A percentile compares a stretch with the other conserved stretches of the same genome.
Conservation (phyloP, 2,888 invertebrate species). For the Yponomeuta sedellus region DNA sequence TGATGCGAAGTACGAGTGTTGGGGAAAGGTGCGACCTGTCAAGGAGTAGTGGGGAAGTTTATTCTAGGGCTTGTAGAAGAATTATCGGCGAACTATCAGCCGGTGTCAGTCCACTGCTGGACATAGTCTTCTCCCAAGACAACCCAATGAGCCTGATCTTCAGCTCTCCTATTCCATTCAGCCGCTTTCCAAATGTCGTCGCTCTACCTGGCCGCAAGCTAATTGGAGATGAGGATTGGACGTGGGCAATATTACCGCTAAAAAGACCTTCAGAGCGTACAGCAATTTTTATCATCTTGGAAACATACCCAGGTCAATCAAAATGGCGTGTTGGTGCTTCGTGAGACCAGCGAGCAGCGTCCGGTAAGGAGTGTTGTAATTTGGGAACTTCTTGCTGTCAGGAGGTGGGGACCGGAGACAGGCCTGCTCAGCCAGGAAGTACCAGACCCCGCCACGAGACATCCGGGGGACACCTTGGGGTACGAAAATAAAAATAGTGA, state of each 20-base stretch:
- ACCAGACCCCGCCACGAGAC: constrained; percentile 93
- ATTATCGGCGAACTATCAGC: no score
- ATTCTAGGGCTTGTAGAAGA: no score
- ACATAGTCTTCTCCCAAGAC: no score
- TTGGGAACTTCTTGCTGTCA: constrained; percentile 81
- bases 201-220: no score
- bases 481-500: no score
- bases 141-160: no score
- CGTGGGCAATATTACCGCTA: no score
- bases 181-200: no score
- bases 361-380: constrained; percentile 87
- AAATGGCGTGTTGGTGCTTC: constrained; percentile 96
- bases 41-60: neutral
- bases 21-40: constrained; percentile 92
- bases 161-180: no score
- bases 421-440: constrained; percentile 90
- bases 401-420: constrained; percentile 83
- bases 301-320: constrained; percentile 89
- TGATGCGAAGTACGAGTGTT: constrained; percentile 94
- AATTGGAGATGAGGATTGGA: no score
- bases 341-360: constrained; percentile 90
- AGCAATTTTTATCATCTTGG: neutral
- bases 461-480: constrained; percentile 87
- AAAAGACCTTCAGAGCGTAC: no score
- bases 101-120: no score